phyloP scores from a whole-genome alignment of 2,797 vertebrate species.

The Craterocephalus amniculus region DNA sequence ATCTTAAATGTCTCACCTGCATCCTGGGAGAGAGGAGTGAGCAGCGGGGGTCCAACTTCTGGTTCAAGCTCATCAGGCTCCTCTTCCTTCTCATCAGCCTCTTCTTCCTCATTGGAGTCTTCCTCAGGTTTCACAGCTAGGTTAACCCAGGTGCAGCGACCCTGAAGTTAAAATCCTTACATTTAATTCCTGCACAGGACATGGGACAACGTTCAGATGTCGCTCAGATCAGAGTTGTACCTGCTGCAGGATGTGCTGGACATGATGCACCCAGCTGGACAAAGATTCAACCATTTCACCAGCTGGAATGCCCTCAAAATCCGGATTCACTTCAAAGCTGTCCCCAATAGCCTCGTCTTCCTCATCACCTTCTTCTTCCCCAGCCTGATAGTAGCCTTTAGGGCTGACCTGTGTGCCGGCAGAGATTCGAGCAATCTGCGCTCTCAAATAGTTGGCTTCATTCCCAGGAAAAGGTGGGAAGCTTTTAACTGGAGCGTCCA shows the following conservation, averaged over 20 bases:
- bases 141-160: slow-evolving; percentile 92
- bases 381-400: slow-evolving; percentile 88
- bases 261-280: slow-evolving; percentile 91
- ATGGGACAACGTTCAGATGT: neutral
- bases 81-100: slow-evolving; percentile 87
- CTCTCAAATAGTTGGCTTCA: slow-evolving; percentile 91
- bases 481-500: slow-evolving; percentile 86
- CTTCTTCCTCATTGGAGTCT: slow-evolving; percentile 84
- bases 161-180: slow-evolving; percentile 73
- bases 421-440: slow-evolving; percentile 95
- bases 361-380: slow-evolving; percentile 89
- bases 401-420: slow-evolving; percentile 93
- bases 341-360: slow-evolving; percentile 82
- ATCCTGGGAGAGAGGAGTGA: slow-evolving; percentile 92
- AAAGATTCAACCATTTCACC: slow-evolving; percentile 86
- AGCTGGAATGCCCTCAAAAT: slow-evolving; percentile 89
- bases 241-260: slow-evolving; percentile 90
- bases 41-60: slow-evolving; percentile 90
- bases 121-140: slow-evolving; percentile 80
- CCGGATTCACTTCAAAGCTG: slow-evolving; percentile 87
- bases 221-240: slow-evolving; percentile 67
- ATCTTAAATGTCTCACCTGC: slow-evolving; percentile 80
- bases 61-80: slow-evolving; percentile 84
- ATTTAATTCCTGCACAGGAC: neutral
- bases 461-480: slow-evolving; percentile 94